Base-by-base conservation (phyloP, 2,797 vertebrate species). In the Acanthurus leucopareius region DNA sequence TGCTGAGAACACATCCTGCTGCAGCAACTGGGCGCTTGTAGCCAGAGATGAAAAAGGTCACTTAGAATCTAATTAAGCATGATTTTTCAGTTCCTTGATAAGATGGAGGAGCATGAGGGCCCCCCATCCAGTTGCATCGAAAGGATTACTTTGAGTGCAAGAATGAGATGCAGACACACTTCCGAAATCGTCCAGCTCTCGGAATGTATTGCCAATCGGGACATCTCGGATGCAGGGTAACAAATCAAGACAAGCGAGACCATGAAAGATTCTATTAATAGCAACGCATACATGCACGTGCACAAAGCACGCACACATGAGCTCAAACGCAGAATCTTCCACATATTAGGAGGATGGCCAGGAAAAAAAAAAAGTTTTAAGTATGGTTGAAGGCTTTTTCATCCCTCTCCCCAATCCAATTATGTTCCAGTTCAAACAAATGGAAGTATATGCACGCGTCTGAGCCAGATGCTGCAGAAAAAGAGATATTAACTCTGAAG, bases 401-500 rank as follows among this genome's bases (percentile, higher is more conserved):
- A 92, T 93, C 88, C 90, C 64, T 87, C 77, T 88, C 76, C 87
- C 81, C 92, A 94, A 95, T 95, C 94, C 93, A 94, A 94, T 95
- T 94, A 94, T 88, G 90, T 79, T 91, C 79, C 82, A 91, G 87
- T 92, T 93, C 91, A 94, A 92, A 94, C 93, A 94, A 94, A 91
- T 90, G 85, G 85, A 92, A 91, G 89, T 84, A 49, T 82, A 82
- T 82, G 90, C 92, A 92, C 90, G 91, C 92, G 92, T 95, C 89
- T 88, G 86, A 93, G 92, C 84, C 90, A 86, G 85, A 92, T 91
- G 90, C 91, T 85, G 85, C 83, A 88, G 92, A 87, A 90, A 91
- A 87, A 85, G 86, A 94, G 93, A 94, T 94, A 94, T 95, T 93
- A 95, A 95, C 93, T 94, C 90, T 78, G 89, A 85, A 93, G 91